Base-by-base conservation (phyloP, 2,797 vertebrate genomes). In the Austrolebias charrua region DNA sequence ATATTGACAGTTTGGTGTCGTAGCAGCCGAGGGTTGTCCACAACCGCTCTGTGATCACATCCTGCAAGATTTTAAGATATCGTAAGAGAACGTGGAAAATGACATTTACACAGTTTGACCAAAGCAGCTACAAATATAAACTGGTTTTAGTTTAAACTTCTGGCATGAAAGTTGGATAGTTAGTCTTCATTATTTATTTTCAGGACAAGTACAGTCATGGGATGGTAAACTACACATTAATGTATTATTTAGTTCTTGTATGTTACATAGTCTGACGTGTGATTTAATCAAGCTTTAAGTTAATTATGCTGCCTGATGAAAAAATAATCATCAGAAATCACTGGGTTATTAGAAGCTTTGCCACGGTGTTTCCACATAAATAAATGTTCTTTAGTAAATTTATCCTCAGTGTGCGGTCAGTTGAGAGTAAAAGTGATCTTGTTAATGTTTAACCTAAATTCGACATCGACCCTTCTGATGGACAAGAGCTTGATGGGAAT, bases 401-500 rank as follows among this genome's bases (percentile, higher is more conserved):
- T 15, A 6, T 4, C 12, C 18, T n/a, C 33, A 33, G 14, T 7
- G 6, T 3, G 2, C 42, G 56, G 43, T 52, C 7, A 3, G 2
- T 12, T 29, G 18, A 58, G 43, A 65, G 42, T 70, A 45, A 29
- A 66, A 71, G 58, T 51, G 20, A 63, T 67, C 56, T 19, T 5
- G 38, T 20, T 40, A 10, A 71, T 67, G 64, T 78, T 76, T 77
- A 84, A 80, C 78, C 86, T 81, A 74, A 72, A 86, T 82, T 72
- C 65, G 58, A 69, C 79, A 73, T 86, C 82, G 85, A 86, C 82
- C 61, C 70, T 78, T 59, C 24, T 79, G 65, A 79, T 67, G 71
- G 62, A 43, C 51, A 60, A 54, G 51, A 43, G 62, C 29, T 52
- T 60, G 45, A 66, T 80, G 74, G 73, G 53, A 78, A 73, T 64